These are phyloP conservation scores for Meles meles DNA, from an alignment of 2,113 vertebrate genomes.

Conservation along the genomic window DNA sequence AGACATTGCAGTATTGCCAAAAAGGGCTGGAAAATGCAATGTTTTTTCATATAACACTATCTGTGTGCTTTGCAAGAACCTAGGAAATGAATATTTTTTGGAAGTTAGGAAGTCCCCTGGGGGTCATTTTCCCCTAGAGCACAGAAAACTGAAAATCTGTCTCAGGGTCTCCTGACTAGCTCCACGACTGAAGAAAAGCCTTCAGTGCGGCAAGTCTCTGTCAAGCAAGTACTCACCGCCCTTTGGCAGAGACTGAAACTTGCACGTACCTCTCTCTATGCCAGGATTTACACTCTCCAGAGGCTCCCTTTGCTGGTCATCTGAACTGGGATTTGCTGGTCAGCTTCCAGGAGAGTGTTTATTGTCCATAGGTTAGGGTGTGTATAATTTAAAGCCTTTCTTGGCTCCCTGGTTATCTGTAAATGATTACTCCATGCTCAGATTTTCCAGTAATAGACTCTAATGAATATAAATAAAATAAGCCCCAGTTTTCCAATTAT, in stretches of 20 bases:
- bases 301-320: background rate
- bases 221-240: background rate
- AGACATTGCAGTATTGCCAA: background rate
- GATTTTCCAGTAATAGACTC: constrained; percentile 26
- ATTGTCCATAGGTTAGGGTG: constrained; percentile 36
- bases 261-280: background rate
- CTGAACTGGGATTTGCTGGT: constrained; percentile 33
- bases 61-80: background rate
- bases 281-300: background rate
- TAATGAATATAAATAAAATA: constrained; percentile 56
- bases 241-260: background rate
- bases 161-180: background rate
- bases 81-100: constrained; percentile 12
- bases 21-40: background rate
- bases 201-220: background rate
- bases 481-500: constrained; percentile 45
- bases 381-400: constrained; percentile 21
- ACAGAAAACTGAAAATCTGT: constrained; percentile 13
- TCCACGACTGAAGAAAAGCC: background rate
- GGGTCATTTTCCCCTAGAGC: constrained; percentile 8
- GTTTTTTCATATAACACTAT: background rate
- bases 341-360: constrained; percentile 40
- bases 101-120: background rate
- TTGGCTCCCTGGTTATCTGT: constrained; percentile 41
- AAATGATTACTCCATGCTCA: background rate